Base-by-base conservation (phyloP, 1,140 invertebrate genomes). In the Cydia strobilella region DNA sequence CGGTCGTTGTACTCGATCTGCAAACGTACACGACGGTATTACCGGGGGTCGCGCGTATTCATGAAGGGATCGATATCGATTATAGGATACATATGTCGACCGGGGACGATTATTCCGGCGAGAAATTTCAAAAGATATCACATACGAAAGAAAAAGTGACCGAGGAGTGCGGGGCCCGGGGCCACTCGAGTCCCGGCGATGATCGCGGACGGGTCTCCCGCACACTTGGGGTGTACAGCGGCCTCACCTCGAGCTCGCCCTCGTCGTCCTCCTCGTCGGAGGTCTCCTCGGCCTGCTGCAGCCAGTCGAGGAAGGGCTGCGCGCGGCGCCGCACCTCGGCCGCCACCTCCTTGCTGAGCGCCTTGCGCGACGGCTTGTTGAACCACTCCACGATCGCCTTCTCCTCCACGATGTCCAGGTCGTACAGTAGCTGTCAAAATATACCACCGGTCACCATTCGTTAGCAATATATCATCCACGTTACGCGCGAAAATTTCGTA, bases 271-370 rank as follows among this genome's bases (percentile, higher is more conserved):
- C 96, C 23, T 96, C 95, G 6, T 94, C 95, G 27, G 96, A 95
- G 88, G 99, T 98, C 90, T 99, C 98, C 84, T 99, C 98, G 74
- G 99, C 99, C 93, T 99, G 97, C 89, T 98, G 96, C 62, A 99
- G 95, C 99, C 99, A 99, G 82, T 96, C 98, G 10, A 99, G 95
- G 91, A 99, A 99, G 51, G 98, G 98, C 84, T 96, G 95, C 65
- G 98, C 98, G 84, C 97, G 97, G 54, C 96, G 95, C 80, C 98
- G 97, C 89, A 99, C 99, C 85, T 99, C 98, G 76, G 97, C 95
- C 72, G 96, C 96, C 73, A 99, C 90, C 84, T 99, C 97, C 86
- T 98, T 98, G 6, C 95, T 94, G 6, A 99, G 98, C 91, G 98
- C 98, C 90, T 99, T 99, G 92, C 98, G 98, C 75, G 97, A 97